A percentile compares a stretch with the other conserved stretches of the same genome.
These are phyloP conservation scores for Drosophila lini DNA, from an alignment of 1,140 invertebrate genomes.

Conservation along the genomic window DNA sequence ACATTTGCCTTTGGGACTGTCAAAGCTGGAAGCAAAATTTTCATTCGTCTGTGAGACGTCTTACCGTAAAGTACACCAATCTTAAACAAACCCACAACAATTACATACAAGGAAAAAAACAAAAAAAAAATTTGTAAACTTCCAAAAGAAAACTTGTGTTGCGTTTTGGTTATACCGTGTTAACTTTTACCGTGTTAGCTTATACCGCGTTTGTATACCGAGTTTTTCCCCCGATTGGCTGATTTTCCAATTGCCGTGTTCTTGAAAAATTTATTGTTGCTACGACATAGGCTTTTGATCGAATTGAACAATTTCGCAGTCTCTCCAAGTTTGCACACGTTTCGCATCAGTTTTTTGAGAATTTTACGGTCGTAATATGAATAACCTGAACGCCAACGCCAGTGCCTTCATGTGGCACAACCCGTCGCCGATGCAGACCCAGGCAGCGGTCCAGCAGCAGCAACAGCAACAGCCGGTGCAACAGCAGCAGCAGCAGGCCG, in stretches of 20 bases:
- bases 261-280: slow-evolving; percentile 7
- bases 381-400: slow-evolving; percentile 63
- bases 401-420: slow-evolving; percentile 61
- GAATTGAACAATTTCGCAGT: not conserved
- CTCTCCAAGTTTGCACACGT: not conserved
- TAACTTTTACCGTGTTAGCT: slow-evolving; percentile 14
- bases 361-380: slow-evolving; percentile 32
- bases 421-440: slow-evolving; percentile 8
- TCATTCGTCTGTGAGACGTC: slow-evolving; percentile 56
- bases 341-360: not conserved
- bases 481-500: slow-evolving; percentile 6
- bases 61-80: slow-evolving; percentile 48
- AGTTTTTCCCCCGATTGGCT: not conserved
- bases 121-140: slow-evolving; percentile 23
- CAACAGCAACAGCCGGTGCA: slow-evolving; percentile 10
- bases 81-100: slow-evolving; percentile 26
- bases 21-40: not conserved
- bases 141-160: slow-evolving; percentile 16
- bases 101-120: slow-evolving; percentile 25
- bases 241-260: slow-evolving; percentile 7
- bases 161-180: slow-evolving; percentile 8
- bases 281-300: not conserved
- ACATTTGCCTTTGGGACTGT: not conserved
- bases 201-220: slow-evolving; percentile 7
- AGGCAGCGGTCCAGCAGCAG: slow-evolving; percentile 1